Evolutionary conservation across 1,140 invertebrate genomes (phyloP).

Genomic region (Drosophila subobscura): DNA sequence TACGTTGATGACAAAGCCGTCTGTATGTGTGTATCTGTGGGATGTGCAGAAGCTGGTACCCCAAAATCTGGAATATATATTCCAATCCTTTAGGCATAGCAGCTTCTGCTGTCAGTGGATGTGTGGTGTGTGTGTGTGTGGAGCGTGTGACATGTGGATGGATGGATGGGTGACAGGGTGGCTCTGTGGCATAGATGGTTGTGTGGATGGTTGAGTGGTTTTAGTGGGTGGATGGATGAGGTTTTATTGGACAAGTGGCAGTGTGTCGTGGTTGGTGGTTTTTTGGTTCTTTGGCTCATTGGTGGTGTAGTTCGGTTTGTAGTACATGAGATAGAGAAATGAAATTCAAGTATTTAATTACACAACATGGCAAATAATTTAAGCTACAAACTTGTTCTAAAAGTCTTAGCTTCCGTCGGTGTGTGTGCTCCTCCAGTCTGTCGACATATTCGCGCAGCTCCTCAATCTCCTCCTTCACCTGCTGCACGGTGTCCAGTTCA

Average conservation of each 20-base stretch:
- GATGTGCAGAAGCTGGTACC: conserved; percentile 24
- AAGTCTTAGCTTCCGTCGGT: conserved; percentile 92
- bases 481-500: conserved; percentile 95
- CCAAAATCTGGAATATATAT: conserved; percentile 13
- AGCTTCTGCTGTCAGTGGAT: conserved; percentile 35
- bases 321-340: conserved; percentile 83
- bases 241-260: conserved; percentile 15
- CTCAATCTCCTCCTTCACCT: conserved; percentile 96
- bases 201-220: conserved; percentile 4
- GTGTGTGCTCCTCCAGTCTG: conserved; percentile 93
- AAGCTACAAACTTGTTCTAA: conserved; percentile 91
- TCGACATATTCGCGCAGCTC: conserved; percentile 95
- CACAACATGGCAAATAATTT: conserved; percentile 84
- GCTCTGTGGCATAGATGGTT: conserved; percentile 22
- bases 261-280: conserved; percentile 59
- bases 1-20: conserved; percentile 53
- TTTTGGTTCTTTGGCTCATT: conserved; percentile 16
- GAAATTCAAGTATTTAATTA: conserved; percentile 84
- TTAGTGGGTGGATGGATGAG: conserved; percentile 24
- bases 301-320: conserved; percentile 72
- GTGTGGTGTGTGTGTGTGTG: conserved; percentile 46
- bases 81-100: conserved; percentile 20
- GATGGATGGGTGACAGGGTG: conserved; percentile 28
- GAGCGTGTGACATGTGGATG: conserved; percentile 31
- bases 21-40: conserved; percentile 36